Base-by-base conservation (phyloP, 2,888 invertebrate genomes). In the Scotopteryx bipunctaria region DNA sequence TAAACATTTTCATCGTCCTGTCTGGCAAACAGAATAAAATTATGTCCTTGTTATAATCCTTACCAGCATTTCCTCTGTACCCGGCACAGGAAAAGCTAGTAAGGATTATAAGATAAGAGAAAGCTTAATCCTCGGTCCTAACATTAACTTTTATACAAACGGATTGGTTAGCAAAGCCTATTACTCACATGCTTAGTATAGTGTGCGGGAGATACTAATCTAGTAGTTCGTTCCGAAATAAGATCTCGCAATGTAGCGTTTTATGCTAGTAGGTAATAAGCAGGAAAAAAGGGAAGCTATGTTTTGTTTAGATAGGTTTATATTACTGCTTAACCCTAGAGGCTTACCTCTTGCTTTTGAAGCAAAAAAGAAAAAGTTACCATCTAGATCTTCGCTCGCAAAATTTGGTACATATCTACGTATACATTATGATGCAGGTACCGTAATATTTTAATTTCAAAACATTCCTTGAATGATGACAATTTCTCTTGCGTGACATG, bases 361-460 rank as follows among this genome's bases (percentile, higher is more conserved):
- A n/a, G n/a, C n/a, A n/a, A n/a, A n/a, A n/a, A n/a, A n/a, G n/a
- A n/a, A n/a, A n/a, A n/a, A n/a, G n/a, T n/a, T n/a, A n/a, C n/a
- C n/a, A n/a, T n/a, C n/a, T n/a, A n/a, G n/a, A n/a, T n/a, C n/a
- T n/a, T n/a, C n/a, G n/a, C n/a, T n/a, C n/a, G n/a, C n/a, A n/a
- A n/a, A n/a, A n/a, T n/a, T n/a, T n/a, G n/a, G n/a, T n/a, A n/a
- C n/a, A n/a, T n/a, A n/a, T n/a, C n/a, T n/a, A n/a, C n/a, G n/a
- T n/a, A n/a, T n/a, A n/a, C n/a, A n/a, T n/a, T n/a, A n/a, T n/a
- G n/a, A n/a, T n/a, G n/a, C n/a, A n/a, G n/a, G n/a, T n/a, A n/a
- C n/a, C n/a, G 46, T 41, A 44, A 55, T 57, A 55, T 44, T 59
- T 56, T 38, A 8, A 16, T 60, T 49, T 36, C 53, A 52, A 27